Evolutionary conservation across 1,140 invertebrate genomes (phyloP).

Genomic region (Pseudomyrmex flavicornis): DNA sequence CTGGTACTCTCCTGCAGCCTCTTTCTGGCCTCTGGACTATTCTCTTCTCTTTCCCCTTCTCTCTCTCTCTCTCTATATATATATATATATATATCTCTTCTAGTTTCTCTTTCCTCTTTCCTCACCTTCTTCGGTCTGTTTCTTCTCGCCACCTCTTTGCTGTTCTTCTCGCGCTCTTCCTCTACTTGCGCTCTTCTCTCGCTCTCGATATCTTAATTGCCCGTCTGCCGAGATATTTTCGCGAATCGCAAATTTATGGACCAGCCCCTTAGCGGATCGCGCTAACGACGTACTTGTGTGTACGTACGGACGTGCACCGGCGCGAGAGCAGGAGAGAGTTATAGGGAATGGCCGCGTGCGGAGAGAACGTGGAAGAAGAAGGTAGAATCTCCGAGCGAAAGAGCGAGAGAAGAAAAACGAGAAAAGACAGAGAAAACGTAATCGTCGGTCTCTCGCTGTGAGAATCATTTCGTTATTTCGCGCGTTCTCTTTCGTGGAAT

Average conservation of each 20-base stretch:
- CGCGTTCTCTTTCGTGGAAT: constrained; percentile 68
- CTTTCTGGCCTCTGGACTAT: constrained; percentile 24
- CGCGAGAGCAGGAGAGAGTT: constrained; percentile 53
- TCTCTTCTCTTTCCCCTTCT: not conserved
- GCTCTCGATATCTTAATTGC: constrained; percentile 80
- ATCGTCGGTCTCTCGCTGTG: constrained; percentile 71
- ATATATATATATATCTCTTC: constrained; percentile 4
- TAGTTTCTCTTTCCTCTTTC: constrained; percentile 3
- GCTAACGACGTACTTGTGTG: constrained; percentile 71
- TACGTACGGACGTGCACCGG: constrained; percentile 57
- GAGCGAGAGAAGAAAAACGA: constrained; percentile 28
- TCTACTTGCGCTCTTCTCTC: constrained; percentile 49
- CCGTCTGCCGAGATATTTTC: constrained; percentile 78
- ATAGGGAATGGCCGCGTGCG: constrained; percentile 53
- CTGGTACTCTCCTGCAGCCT: constrained; percentile 53
- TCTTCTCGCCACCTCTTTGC: constrained; percentile 2
- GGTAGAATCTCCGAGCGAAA: constrained; percentile 3
- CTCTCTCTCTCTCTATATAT: too few species aligned
- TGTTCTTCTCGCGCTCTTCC: constrained; percentile 4
- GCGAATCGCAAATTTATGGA: constrained; percentile 80
- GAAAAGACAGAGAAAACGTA: constrained; percentile 60
- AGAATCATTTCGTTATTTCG: constrained; percentile 72
- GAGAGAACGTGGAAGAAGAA: constrained; percentile 27
- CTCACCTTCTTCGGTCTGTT: not conserved
- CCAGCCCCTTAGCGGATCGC: constrained; percentile 71